Conservation (phyloP, 2,113 vertebrate genomes). For the Aldabrachelys gigantea region DNA sequence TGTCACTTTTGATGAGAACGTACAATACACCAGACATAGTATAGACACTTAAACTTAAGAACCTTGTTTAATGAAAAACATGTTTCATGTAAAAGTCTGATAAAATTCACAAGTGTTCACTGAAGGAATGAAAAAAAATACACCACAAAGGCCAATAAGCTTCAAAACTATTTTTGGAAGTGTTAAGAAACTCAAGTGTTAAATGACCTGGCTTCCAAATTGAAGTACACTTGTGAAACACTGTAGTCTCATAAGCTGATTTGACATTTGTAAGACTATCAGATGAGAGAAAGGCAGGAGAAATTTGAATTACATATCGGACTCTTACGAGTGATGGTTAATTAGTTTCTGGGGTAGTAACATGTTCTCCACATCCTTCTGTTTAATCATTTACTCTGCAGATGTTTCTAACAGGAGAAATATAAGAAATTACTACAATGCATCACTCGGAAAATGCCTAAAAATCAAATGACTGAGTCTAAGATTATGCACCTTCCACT, state of each 20-base stretch:
- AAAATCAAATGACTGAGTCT: neutral
- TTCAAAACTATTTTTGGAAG: slow-evolving; percentile 26
- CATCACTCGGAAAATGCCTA: neutral
- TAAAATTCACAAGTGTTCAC: slow-evolving; percentile 7
- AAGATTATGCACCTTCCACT: slow-evolving; percentile 1
- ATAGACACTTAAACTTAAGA: neutral
- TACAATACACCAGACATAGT: slow-evolving; percentile 38
- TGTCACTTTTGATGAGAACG: slow-evolving; percentile 1
- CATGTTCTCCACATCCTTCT: neutral
- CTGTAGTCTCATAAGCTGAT: slow-evolving; percentile 55
- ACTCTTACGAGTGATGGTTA: slow-evolving; percentile 33
- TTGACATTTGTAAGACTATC: slow-evolving; percentile 67
- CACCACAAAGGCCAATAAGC: slow-evolving; percentile 3
- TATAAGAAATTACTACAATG: neutral
- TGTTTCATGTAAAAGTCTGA: slow-evolving; percentile 33
- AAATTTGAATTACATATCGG: slow-evolving; percentile 63
- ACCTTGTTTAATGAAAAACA: slow-evolving; percentile 17
- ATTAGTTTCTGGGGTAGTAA: neutral
- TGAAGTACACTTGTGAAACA: slow-evolving; percentile 68
- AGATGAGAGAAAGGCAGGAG: slow-evolving; percentile 71
- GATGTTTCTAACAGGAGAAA: neutral
- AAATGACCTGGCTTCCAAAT: slow-evolving; percentile 47
- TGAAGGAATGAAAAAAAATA: slow-evolving; percentile 47
- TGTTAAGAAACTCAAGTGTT: slow-evolving; percentile 1
- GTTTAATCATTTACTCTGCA: neutral